Evolutionary conservation across 2,797 vertebrate genomes (phyloP).

Genomic region (Lagocephalus sceleratus): DNA sequence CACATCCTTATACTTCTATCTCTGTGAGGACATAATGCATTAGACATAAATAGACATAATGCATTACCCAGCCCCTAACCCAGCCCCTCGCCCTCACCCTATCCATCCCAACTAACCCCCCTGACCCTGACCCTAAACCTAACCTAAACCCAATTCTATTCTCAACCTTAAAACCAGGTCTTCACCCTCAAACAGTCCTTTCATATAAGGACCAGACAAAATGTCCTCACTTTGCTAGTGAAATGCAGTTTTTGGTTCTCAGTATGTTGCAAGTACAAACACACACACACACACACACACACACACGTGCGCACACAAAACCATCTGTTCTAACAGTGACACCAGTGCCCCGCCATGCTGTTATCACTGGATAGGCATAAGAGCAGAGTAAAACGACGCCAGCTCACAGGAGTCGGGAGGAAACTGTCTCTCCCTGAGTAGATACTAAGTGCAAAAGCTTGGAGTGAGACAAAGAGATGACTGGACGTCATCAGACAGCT

Average conservation of each 20-base stretch:
- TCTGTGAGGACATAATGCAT: no score
- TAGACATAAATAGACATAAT: no score
- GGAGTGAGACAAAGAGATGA: slow-evolving; percentile 8
- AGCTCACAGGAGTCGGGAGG: slow-evolving; percentile 28
- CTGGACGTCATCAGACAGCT: background rate
- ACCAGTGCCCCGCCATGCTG: slow-evolving; percentile 54
- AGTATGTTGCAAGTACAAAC: slow-evolving; percentile 18
- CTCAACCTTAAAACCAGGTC: no score
- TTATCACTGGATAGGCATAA: slow-evolving; percentile 62
- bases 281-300: slow-evolving; percentile 21
- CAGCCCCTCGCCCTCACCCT: no score
- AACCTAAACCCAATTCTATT: no score
- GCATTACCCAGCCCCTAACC: no score
- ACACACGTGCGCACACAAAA: slow-evolving; percentile 29
- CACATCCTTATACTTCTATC: slow-evolving; percentile 20
- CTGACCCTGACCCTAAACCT: no score
- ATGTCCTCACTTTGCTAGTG: no score
- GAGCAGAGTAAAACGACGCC: slow-evolving; percentile 36
- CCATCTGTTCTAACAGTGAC: slow-evolving; percentile 62
- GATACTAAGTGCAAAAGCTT: slow-evolving; percentile 5
- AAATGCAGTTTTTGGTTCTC: slow-evolving; percentile 24
- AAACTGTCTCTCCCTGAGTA: slow-evolving; percentile 24
- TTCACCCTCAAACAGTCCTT: no score
- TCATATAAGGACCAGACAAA: no score
- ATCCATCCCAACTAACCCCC: no score